Evolutionary conservation across 2,888 invertebrate genomes (phyloP).

Genomic region (Drosophila austrosaltans): DNA sequence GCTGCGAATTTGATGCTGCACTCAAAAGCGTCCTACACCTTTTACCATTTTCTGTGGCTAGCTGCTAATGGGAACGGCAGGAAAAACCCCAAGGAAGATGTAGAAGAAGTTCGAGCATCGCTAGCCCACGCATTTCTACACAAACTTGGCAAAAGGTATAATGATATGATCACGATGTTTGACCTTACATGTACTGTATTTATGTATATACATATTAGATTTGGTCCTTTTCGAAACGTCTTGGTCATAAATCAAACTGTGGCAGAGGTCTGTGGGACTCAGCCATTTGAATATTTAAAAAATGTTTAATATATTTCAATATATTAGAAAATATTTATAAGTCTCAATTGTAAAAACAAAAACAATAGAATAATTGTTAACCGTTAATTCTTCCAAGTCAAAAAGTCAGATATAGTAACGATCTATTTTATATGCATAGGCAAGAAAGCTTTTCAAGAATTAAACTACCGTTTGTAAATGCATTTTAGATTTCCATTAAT

Average conservation of each 20-base stretch:
- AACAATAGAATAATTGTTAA: too few species aligned
- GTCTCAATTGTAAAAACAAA: too few species aligned
- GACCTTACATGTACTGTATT: background rate
- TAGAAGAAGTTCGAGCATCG: slow-evolving; percentile 26
- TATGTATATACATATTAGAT: background rate
- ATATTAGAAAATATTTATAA: too few species aligned
- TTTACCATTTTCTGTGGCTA: slow-evolving; percentile 43
- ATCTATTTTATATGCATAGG: too few species aligned
- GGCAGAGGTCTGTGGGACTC: background rate
- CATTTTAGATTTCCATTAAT: too few species aligned
- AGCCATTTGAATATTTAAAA: background rate
- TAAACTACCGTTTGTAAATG: too few species aligned
- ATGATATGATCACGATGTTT: slow-evolving; percentile 26
- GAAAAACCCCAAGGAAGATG: slow-evolving; percentile 29
- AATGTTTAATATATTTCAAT: background rate
- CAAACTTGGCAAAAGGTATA: slow-evolving; percentile 14
- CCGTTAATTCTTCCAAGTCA: too few species aligned
- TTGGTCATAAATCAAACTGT: background rate
- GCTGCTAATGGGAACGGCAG: slow-evolving; percentile 67
- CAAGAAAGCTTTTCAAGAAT: too few species aligned
- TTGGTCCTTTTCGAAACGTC: background rate
- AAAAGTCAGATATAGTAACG: too few species aligned
- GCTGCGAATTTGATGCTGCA: slow-evolving; percentile 77
- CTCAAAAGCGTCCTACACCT: slow-evolving; percentile 68
- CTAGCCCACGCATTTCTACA: slow-evolving; percentile 30